Conservation (phyloP, 2,113 vertebrate species). For the Collichthys lucidus region DNA sequence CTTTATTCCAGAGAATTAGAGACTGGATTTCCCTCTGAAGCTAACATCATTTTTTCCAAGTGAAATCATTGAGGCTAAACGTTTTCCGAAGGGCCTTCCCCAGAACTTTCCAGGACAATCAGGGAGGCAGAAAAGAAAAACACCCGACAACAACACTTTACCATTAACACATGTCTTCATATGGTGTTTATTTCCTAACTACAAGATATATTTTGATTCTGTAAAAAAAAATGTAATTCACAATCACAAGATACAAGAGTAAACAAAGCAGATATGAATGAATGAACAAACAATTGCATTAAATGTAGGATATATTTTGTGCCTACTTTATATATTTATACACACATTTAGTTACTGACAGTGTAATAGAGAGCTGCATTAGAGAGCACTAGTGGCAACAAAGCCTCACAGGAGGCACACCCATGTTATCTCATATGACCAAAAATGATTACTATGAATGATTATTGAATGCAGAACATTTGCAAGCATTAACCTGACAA, state of each 20-base stretch:
- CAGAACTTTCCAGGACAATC: not conserved
- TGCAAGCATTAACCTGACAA: not conserved
- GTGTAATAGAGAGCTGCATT: not conserved
- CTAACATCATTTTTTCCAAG: conserved; percentile 37
- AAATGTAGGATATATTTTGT: conserved; percentile 12
- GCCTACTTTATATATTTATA: not conserved
- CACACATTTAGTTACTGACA: not conserved
- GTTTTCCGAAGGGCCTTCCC: not conserved
- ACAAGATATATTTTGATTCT: not conserved
- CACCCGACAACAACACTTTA: not conserved
- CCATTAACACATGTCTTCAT: not conserved
- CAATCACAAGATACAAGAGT: not conserved
- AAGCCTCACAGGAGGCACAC: conserved; percentile 16
- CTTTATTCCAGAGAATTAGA: not conserved
- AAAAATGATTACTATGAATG: not conserved
- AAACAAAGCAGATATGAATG: not conserved
- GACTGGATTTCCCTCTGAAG: conserved; percentile 28
- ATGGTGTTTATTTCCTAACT: conserved; percentile 37
- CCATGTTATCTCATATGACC: not conserved
- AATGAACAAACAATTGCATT: not conserved
- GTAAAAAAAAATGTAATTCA: conserved; percentile 34
- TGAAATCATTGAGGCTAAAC: conserved; percentile 39
- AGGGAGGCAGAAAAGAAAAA: not conserved
- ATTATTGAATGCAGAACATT: not conserved
- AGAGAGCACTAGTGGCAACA: conserved; percentile 19